Evolutionary conservation across 2,113 vertebrate species (phyloP).

Genomic region (Sinocyclocheilus anophthalmus): DNA sequence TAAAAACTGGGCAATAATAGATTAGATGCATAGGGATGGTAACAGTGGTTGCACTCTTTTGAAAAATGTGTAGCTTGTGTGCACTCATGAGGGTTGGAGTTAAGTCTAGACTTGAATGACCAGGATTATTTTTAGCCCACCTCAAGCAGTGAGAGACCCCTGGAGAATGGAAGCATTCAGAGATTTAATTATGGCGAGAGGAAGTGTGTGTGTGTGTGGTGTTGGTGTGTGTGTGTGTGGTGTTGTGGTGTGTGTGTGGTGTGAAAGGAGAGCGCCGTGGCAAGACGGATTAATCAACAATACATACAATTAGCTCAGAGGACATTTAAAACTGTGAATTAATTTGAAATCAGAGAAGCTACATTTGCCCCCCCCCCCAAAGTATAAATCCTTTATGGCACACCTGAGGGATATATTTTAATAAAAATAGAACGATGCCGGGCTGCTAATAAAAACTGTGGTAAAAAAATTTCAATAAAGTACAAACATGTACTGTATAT

Average conservation of each 20-base stretch:
- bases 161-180: constrained; percentile 45
- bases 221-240: too few species aligned
- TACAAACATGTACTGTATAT: too few species aligned
- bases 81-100: neutral
- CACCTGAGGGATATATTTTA: neutral
- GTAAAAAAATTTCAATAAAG: too few species aligned
- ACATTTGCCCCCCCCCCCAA: neutral
- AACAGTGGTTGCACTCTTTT: neutral
- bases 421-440: neutral
- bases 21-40: neutral
- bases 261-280: neutral
- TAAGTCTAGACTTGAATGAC: constrained; percentile 46
- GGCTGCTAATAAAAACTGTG: neutral
- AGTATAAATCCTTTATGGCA: neutral
- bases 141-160: constrained; percentile 38
- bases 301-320: constrained; percentile 34
- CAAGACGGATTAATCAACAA: constrained; percentile 20
- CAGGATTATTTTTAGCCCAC: constrained; percentile 44
- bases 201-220: neutral
- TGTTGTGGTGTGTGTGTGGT: too few species aligned
- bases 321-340: constrained; percentile 25
- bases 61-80: constrained; percentile 9
- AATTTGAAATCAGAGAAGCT: constrained; percentile 15
- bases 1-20: constrained; percentile 17
- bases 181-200: constrained; percentile 46